These are phyloP conservation scores for Polydesmus complanatus DNA, from an alignment of 2,888 invertebrate species.

Conservation along the genomic window DNA sequence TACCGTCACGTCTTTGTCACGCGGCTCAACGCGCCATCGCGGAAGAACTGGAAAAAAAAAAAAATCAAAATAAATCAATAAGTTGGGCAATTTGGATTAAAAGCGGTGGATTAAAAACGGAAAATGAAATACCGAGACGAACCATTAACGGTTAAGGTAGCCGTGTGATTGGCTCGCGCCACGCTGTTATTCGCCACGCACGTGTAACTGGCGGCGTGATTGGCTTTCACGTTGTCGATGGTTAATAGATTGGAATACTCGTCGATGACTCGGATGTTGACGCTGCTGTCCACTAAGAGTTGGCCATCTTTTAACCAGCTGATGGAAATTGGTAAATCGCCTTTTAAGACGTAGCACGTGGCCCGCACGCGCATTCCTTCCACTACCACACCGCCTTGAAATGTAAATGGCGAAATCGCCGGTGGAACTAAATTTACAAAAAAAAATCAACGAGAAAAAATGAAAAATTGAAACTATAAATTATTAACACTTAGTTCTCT, in stretches of 20 bases:
- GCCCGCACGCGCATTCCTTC: constrained; percentile 59
- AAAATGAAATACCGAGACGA: background rate
- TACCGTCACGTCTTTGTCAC: constrained; percentile 12
- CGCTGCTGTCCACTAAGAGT: constrained; percentile 35
- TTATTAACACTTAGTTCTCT: too few species aligned
- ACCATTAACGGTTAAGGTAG: constrained; percentile 35
- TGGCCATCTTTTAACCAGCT: constrained; percentile 58
- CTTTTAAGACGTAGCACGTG: constrained; percentile 55
- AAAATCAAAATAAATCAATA: background rate
- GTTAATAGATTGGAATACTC: constrained; percentile 23
- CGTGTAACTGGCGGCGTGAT: constrained; percentile 41
- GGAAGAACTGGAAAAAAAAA: constrained; percentile 6
- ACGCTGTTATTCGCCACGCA: constrained; percentile 38
- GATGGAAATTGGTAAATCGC: constrained; percentile 63
- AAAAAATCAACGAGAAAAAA: background rate
- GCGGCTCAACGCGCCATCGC: constrained; percentile 14
- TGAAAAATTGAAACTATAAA: background rate
- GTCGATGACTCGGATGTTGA: constrained; percentile 22
- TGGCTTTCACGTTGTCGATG: constrained; percentile 23
- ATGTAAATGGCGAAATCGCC: constrained; percentile 58
- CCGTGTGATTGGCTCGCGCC: constrained; percentile 32
- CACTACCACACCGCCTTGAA: constrained; percentile 54
- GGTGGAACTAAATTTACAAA: constrained; percentile 47
- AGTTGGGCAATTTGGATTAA: constrained; percentile 3
- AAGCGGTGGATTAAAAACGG: background rate